phyloP scores from a whole-genome alignment of 2,797 vertebrate species.

The Hyperoplus immaculatus region DNA sequence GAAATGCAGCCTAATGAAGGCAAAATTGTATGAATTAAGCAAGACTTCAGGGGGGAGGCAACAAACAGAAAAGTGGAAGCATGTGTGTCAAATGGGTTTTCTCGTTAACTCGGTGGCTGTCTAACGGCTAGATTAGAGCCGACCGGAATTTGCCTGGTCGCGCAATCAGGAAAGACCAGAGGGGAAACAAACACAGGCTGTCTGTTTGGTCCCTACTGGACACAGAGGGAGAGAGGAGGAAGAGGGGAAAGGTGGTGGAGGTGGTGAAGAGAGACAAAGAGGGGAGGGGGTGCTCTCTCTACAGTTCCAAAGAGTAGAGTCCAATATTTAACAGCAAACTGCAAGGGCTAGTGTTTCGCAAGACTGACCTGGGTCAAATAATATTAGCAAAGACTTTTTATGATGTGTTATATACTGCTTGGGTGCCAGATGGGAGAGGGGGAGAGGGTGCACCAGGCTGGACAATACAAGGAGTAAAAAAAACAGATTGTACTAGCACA shows the following conservation, averaged over 20 bases:
- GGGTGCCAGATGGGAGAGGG: conserved; percentile 54
- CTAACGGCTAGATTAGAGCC: conserved; percentile 76
- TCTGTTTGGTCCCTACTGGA: conserved; percentile 63
- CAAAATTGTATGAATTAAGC: conserved; percentile 82
- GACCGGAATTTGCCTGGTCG: conserved; percentile 71
- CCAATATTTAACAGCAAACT: conserved; percentile 66
- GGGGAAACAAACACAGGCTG: conserved; percentile 74
- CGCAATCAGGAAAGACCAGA: conserved; percentile 79
- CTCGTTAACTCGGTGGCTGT: conserved; percentile 71
- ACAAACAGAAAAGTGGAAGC: conserved; percentile 87
- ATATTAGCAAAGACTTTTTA: conserved; percentile 73
- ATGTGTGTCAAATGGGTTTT: conserved; percentile 81
- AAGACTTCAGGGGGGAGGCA: conserved; percentile 59
- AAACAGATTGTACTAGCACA: conserved; percentile 43
- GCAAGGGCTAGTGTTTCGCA: conserved; percentile 54
- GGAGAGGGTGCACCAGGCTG: conserved; percentile 37
- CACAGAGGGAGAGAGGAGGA: conserved; percentile 33
- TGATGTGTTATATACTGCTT: conserved; percentile 62
- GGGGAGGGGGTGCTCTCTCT: conserved; percentile 5
- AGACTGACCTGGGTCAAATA: conserved; percentile 65
- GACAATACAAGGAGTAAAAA: conserved; percentile 22
- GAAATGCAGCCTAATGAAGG: conserved; percentile 84
- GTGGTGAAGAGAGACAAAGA: conserved; percentile 8
- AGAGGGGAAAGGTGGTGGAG: conserved; percentile 27
- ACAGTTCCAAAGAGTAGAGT: conserved; percentile 53